Base-by-base conservation (phyloP, 2,888 invertebrate genomes). In the Eupeodes latifasciatus region DNA sequence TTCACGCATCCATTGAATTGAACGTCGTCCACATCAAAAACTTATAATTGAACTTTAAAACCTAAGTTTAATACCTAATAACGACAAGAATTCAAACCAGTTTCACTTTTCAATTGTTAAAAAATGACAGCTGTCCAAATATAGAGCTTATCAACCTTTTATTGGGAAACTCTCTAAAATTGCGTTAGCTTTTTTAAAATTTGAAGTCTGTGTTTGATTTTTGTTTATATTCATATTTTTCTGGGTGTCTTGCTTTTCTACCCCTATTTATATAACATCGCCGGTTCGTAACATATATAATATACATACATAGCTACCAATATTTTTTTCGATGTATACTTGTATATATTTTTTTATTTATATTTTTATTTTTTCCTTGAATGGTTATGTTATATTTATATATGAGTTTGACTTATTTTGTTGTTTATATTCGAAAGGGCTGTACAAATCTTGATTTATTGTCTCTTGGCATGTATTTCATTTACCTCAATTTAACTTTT, bases 401-500 rank as follows among this genome's bases (percentile, higher is more conserved):
- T 62, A 16, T 40, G 62, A 64, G 44, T 64, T 64, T 44, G 12
- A 64, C 19, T 44, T 64, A 6, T 19, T 40, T 44, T 64, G 34
- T 67, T 67, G 34, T 49, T 67, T 49, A 67, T 49, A 27, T 49
- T 66, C 10, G 27, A 10, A n/a, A 34, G 19, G 49, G 66, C 27
- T 49, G 64, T 64, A 34, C 27, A 27, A 27, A 27, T 27, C 27
- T 81, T 81, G 72, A 85, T 85, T 85, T 85, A 77, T 81, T 85
- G 72, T 72, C 27, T 27, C 64, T 77, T 78, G 81, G 53, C 77
- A 81, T 81, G 81, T 66, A 77, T 81, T 81, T 72, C 81, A 74
- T 81, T 81, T 76, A 72, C 66, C 77, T 64, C 53, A 81, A 85
- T 85, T 77, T 59, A 55, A 74, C 66, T 85, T 81, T 76, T 77